Evolutionary conservation across 2,888 invertebrate genomes (phyloP).

Genomic region (Torymus auratus): DNA sequence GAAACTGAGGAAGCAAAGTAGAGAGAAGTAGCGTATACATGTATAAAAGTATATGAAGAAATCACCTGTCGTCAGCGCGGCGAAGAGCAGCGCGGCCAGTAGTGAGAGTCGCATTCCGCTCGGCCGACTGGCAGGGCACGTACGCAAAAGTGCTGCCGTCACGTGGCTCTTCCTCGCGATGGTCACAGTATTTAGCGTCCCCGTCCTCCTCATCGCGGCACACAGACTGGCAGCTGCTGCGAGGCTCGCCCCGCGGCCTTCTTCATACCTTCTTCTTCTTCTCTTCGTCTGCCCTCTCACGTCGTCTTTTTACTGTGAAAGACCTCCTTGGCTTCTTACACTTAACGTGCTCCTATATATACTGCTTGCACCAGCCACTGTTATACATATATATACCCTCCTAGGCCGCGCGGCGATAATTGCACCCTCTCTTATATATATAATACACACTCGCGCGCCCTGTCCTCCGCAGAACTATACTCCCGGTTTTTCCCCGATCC

Average conservation of each 20-base stretch:
- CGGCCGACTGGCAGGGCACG: constrained; percentile 59
- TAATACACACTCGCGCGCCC: no score
- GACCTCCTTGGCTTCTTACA: no score
- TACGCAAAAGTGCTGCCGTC: neutral
- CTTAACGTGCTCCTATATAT: no score
- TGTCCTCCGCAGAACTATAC: no score
- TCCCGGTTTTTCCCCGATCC: no score
- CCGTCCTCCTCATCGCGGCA: constrained; percentile 62
- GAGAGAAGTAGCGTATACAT: no score
- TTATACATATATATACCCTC: no score
- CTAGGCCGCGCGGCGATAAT: no score
- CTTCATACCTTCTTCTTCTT: constrained; percentile 11
- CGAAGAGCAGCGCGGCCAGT: constrained; percentile 67
- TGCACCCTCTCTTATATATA: no score
- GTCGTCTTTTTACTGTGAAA: neutral
- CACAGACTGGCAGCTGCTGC: constrained; percentile 42
- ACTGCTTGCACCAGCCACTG: no score
- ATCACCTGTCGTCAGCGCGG: constrained; percentile 70
- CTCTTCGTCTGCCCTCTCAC: neutral
- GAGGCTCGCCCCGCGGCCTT: constrained; percentile 24
- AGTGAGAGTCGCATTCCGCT: constrained; percentile 71
- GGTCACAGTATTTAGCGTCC: neutral
- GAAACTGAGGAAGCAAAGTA: no score
- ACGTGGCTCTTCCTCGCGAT: constrained; percentile 53
- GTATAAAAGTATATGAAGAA: constrained; percentile 29